Base-by-base conservation (phyloP, 1,140 invertebrate species). In the Trichoplusia ni region DNA sequence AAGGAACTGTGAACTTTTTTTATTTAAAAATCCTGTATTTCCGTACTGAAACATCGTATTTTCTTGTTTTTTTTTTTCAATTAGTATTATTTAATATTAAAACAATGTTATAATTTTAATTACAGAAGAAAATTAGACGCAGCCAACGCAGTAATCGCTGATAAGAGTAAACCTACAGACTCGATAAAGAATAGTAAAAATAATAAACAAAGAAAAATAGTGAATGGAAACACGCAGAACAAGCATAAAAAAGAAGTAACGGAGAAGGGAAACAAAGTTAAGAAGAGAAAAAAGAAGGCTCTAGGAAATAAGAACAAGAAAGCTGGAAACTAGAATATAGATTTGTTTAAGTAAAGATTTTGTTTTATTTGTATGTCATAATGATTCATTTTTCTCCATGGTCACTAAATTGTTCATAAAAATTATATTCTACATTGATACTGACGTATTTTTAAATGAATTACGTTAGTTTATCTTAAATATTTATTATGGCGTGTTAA, bases 51-150 rank as follows among this genome's bases (percentile, higher is more conserved):
- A n/a, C n/a, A n/a, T n/a, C n/a, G n/a, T n/a, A n/a, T n/a, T n/a
- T n/a, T n/a, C n/a, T n/a, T n/a, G n/a, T n/a, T n/a, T n/a, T n/a
- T n/a, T n/a, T n/a, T n/a, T n/a, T n/a, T n/a, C n/a, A n/a, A n/a
- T n/a, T n/a, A n/a, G n/a, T n/a, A n/a, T 6, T 35, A 27, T 7
- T 7, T 27, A n/a, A n/a, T n/a, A n/a, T n/a, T n/a, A n/a, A n/a
- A n/a, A n/a, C n/a, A n/a, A n/a, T n/a, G n/a, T n/a, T 27, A 4
- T 4, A 27, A 27, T 51, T 3, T 2, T 19, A 4, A 19, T 79
- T 81, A 54, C 65, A 89, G 86, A 71, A 76, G 86, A 21, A 86
- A 84, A 75, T 51, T 81, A 13, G 83, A 86, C 53, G 42, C 58
- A 42, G 64, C 68, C 1, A 69, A 71, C 7, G 67, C 71, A 1